These are phyloP conservation scores for Hydriomena furcata DNA, from an alignment of 2,888 invertebrate genomes.

Conservation along the genomic window DNA sequence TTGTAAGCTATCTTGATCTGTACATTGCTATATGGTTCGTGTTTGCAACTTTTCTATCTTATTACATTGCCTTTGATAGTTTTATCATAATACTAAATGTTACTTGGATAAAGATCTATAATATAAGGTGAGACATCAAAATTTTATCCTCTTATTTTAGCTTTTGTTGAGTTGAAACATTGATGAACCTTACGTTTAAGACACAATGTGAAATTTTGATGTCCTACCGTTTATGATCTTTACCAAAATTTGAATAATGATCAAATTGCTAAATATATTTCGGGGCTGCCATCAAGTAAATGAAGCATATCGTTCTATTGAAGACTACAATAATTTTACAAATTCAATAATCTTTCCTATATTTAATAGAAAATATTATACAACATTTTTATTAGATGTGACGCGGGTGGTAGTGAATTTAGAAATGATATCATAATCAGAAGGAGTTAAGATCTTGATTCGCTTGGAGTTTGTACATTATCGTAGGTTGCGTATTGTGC, in stretches of 20 bases:
- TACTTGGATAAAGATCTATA: conserved; percentile 42
- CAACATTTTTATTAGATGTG: conserved; percentile 71
- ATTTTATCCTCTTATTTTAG: conserved; percentile 11
- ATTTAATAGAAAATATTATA: conserved; percentile 79
- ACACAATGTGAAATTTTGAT: conserved; percentile 21
- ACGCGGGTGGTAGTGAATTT: conserved; percentile 58
- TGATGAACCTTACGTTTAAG: conserved; percentile 9
- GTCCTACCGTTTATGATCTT: conserved; percentile 26
- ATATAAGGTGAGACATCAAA: conserved; percentile 24
- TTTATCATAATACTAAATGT: conserved; percentile 59
- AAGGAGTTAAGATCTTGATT: conserved; percentile 53
- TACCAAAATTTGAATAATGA: conserved; percentile 20
- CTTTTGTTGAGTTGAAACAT: conserved; percentile 23
- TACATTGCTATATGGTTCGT: conserved; percentile 55
- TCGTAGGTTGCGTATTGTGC: no score
- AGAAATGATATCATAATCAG: conserved; percentile 63
- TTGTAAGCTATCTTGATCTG: conserved; percentile 48
- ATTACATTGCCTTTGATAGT: conserved; percentile 66
- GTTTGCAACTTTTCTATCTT: conserved; percentile 65
- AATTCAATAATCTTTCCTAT: conserved; percentile 81
- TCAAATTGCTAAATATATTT: conserved; percentile 27
- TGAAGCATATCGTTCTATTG: conserved; percentile 82
- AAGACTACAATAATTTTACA: conserved; percentile 80
- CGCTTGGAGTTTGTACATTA: conserved; percentile 66
- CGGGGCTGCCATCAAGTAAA: conserved; percentile 78